Base-by-base conservation (phyloP, 2,113 vertebrate species). In the Ptilonorhynchus violaceus region DNA sequence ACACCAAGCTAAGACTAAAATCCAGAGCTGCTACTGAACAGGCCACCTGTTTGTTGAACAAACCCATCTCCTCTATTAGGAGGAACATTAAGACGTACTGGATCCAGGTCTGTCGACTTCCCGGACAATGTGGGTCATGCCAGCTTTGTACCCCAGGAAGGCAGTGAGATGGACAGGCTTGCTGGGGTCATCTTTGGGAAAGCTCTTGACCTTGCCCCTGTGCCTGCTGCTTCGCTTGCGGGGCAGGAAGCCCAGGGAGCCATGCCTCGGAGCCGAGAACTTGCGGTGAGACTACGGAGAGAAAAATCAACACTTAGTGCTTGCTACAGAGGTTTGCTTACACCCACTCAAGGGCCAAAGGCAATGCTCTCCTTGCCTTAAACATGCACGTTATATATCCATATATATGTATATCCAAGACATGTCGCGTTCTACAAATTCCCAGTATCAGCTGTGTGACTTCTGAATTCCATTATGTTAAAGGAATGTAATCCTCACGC, bases 51-150 rank as follows among this genome's bases (percentile, higher is more conserved):
- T 39, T 37, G 41, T 42, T 42, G 11, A 52, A 14, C 24, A 59
- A 28, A 35, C 6, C 15, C 10, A 37, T 5, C 19, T 17, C 13
- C 30, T 13, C 25, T 14, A 9, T 0, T 1, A 9, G 19, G 4
- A 73, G 41, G 3, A 66, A 23, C 12, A 10, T 2, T 0, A 50
- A 49, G 56, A 99, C 99, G 11, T 97, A 99, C 99, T 99, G 41
- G 99, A 99, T 20, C 99, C 99, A 41, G 99, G 99, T 78, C 99
- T 97, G 96, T 99, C 99, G 0, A 99, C 99, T 91, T 99, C 99
- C 3, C 99, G 99, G 20, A 99, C 99, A 2, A 99, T 99, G 98
- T 99, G 99, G 2, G 99, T 99, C 99, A 99, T 99, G 97, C 99
- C 99, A 27, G 99, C 99, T 96, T 99, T 99, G 98, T 99, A 99